phyloP scores from a whole-genome alignment of 2,797 vertebrate species.

The Enoplosus armatus region DNA sequence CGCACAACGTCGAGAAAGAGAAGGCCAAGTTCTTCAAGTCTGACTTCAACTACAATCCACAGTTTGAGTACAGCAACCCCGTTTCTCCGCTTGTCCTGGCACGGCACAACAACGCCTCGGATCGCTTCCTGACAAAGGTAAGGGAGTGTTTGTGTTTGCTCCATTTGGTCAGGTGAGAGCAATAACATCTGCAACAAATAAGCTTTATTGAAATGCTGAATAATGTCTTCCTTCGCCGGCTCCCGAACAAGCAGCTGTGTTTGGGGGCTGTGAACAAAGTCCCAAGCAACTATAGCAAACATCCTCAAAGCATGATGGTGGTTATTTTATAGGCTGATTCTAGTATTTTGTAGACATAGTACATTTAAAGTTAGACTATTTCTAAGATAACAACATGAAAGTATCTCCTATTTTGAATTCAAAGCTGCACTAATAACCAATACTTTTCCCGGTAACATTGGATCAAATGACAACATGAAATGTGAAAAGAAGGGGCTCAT shows the following conservation, averaged over 20 bases:
- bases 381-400: too few species aligned
- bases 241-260: too few species aligned
- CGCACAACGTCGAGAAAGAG: conserved; percentile 92
- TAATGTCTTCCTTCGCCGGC: neutral
- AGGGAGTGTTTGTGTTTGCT: neutral
- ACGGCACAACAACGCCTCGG: conserved; percentile 88
- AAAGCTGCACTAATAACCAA: too few species aligned
- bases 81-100: conserved; percentile 85
- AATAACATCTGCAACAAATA: neutral
- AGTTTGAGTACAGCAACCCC: conserved; percentile 93
- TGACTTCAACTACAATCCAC: conserved; percentile 91
- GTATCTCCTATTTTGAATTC: too few species aligned
- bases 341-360: too few species aligned
- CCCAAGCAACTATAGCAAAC: neutral
- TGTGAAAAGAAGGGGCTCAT: neutral
- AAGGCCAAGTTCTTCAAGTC: conserved; percentile 92
- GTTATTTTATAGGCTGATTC: too few species aligned
- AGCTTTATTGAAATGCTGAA: neutral
- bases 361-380: too few species aligned
- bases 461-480: neutral
- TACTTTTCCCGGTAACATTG: neutral
- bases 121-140: conserved; percentile 95
- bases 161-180: neutral
- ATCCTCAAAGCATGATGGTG: neutral
- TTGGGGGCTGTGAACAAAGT: neutral